Evolutionary conservation across 2,888 invertebrate genomes (phyloP).

Genomic region (Camponotus fellah): DNA sequence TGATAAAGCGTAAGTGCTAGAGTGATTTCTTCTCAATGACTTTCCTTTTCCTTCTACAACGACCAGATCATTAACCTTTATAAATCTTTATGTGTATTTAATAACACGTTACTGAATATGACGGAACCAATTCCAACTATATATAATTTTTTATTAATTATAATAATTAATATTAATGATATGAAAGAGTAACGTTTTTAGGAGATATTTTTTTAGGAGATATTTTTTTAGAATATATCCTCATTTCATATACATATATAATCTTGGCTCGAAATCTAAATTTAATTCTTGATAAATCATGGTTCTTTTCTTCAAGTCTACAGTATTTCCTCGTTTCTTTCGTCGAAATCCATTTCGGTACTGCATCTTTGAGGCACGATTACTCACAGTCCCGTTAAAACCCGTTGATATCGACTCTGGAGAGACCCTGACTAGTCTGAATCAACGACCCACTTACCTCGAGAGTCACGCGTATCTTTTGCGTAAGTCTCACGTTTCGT

Average conservation of each 20-base stretch:
- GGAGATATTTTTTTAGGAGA: not conserved
- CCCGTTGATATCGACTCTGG: slow-evolving; percentile 72
- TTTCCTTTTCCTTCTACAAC: slow-evolving; percentile 17
- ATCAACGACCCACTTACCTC: slow-evolving; percentile 77
- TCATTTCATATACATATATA: not conserved
- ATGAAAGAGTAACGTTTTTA: not conserved
- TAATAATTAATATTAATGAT: slow-evolving; percentile 4
- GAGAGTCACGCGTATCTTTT: slow-evolving; percentile 53
- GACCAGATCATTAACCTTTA: slow-evolving; percentile 20
- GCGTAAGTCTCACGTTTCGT: slow-evolving; percentile 71
- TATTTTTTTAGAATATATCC: not conserved
- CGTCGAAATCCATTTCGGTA: slow-evolving; percentile 31
- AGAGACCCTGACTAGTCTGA: slow-evolving; percentile 72
- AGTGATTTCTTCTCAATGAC: slow-evolving; percentile 24
- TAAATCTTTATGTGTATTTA: not conserved
- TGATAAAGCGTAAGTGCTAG: slow-evolving; percentile 38
- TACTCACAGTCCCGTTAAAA: slow-evolving; percentile 83
- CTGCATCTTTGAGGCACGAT: slow-evolving; percentile 68
- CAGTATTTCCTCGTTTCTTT: slow-evolving; percentile 42
- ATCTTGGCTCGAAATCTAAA: not conserved
- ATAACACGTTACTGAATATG: not conserved
- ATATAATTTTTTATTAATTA: not conserved
- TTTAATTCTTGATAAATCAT: not conserved
- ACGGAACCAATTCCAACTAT: not conserved
- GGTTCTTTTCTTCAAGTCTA: not conserved